These are phyloP conservation scores for Latheticus oryzae DNA, from an alignment of 2,888 invertebrate species.

Conservation along the genomic window DNA sequence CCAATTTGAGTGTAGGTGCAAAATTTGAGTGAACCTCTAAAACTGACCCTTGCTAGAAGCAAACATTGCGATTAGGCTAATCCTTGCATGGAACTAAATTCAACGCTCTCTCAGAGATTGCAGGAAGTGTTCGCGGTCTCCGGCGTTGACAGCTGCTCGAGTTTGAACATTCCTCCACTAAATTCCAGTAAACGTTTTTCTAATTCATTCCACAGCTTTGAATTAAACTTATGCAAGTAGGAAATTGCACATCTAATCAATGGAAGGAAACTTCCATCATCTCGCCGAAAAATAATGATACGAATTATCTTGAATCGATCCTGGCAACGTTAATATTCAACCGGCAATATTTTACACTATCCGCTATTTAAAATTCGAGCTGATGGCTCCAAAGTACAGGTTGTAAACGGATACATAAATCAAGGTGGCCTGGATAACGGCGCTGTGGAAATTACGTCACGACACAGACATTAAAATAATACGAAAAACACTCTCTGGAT, in stretches of 20 bases:
- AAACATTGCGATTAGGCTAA: constrained; percentile 39
- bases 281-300: constrained; percentile 45
- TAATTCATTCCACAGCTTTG: too few relatives aligned
- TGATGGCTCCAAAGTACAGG: constrained; percentile 60
- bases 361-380: constrained; percentile 58
- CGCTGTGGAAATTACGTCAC: constrained; percentile 50
- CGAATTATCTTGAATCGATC: constrained; percentile 50
- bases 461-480: constrained; percentile 55
- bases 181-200: too few relatives aligned
- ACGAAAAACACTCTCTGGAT: constrained; percentile 45
- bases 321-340: constrained; percentile 55
- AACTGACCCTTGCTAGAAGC: too few relatives aligned
- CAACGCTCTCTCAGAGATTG: constrained; percentile 44
- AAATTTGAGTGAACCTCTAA: too few relatives aligned
- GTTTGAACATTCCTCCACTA: constrained; percentile 44
- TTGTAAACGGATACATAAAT: constrained; percentile 61
- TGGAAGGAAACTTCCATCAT: constrained; percentile 14
- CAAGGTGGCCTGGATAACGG: constrained; percentile 55
- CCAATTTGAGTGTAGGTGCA: too few relatives aligned
- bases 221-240: constrained; percentile 28
- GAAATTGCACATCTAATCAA: constrained; percentile 25
- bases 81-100: constrained; percentile 38
- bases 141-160: constrained; percentile 48
- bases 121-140: constrained; percentile 47
- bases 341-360: constrained; percentile 54